Base-by-base conservation (phyloP, 2,113 vertebrate species). In the Leptobrachium ailaonicum region DNA sequence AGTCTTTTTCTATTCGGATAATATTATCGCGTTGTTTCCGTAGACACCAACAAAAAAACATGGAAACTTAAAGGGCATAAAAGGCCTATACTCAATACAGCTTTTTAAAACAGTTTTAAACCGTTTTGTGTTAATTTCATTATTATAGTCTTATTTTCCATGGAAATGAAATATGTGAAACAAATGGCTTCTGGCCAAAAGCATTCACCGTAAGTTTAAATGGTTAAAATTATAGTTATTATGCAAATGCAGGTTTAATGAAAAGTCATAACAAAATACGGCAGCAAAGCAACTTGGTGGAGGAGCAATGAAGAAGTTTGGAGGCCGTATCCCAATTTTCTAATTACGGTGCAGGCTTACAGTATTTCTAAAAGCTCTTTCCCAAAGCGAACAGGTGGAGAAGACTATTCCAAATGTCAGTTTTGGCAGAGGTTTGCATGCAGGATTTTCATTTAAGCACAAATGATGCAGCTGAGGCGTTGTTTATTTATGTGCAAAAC, bases 191-290 rank as follows among this genome's bases (percentile, higher is more conserved):
- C 89, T 81, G 87, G 85, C 84, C 87, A 87, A 88, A 87, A 88
- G 88, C 88, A 88, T 85, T 88, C 87, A 87, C 42, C 78, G 87
- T 88, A 86, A 85, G 70, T 88, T 82, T 87, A 88, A 87, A 77
- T 85, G 88, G 62, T 79, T 82, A 71, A 73, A 66, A 70, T 83
- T 85, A 83, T 85, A 87, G 88, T 91, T 87, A 89, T 88, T 86
- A 89, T 89, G 86, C 83, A 89, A 85, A 88, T 90, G 85, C 73
- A 79, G 81, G 67, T 83, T 77, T 83, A 88, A 89, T 91, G 87
- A 87, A 88, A 85, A 76, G 84, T 83, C 62, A 77, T 82, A 71
- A 73, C 82, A 70, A 76, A 66, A 60, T 83, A 73, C 62, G 82
- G 74, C 77, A 66, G 84, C 68, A 83, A 87, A 87, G 79, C 75